Percentiles rank a stretch among this genome's conserved stretches.
These are phyloP conservation scores for Lagorchestes hirsutus DNA, from an alignment of 2,797 vertebrate species.

Conservation along the genomic window DNA sequence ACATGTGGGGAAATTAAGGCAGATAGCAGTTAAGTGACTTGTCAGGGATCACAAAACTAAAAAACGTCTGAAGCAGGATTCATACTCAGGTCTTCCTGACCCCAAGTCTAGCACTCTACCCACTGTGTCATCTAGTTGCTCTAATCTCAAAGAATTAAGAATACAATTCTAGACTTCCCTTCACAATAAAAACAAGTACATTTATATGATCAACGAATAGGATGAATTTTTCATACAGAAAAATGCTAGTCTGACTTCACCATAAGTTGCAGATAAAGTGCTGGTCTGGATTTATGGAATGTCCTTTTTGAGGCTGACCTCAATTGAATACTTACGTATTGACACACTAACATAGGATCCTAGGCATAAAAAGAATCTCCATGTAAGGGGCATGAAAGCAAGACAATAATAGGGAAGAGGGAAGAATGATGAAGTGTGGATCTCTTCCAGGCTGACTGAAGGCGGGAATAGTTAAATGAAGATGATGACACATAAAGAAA, in stretches of 20 bases:
- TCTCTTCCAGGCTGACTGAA: neutral
- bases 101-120: neutral
- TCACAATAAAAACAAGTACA: neutral
- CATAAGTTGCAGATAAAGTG: neutral
- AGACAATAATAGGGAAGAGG: neutral
- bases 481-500: neutral
- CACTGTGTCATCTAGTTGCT: too few species aligned
- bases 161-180: neutral
- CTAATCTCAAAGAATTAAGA: neutral
- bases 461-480: neutral
- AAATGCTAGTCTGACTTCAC: neutral
- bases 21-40: neutral
- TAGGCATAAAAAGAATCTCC: neutral
- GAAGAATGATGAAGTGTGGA: neutral
- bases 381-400: neutral
- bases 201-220: neutral
- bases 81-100: neutral
- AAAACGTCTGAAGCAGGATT: neutral
- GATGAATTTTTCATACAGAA: neutral
- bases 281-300: neutral
- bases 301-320: neutral
- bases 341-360: neutral
- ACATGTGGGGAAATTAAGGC: neutral
- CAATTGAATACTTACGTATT: neutral
- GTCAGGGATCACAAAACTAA: neutral